These are phyloP conservation scores for Suricata suricatta DNA, from an alignment of 2,113 vertebrate genomes.

Conservation along the genomic window DNA sequence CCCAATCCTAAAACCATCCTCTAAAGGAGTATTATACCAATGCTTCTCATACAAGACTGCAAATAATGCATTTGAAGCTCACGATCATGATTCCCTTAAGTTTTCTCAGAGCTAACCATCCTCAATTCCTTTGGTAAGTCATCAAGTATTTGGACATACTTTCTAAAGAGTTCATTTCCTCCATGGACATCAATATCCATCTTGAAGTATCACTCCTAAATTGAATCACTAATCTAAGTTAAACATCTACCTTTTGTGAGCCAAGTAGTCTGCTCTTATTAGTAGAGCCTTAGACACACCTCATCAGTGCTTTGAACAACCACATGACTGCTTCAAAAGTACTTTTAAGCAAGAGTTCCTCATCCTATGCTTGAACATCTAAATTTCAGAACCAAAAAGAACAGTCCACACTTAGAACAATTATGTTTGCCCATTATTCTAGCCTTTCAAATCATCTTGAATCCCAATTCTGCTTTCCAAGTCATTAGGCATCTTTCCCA, in stretches of 20 bases:
- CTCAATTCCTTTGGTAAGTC: not conserved
- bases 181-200: not conserved
- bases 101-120: not conserved
- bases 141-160: not conserved
- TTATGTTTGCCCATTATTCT: slow-evolving; percentile 30
- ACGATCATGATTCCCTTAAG: not conserved
- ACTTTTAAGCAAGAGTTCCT: slow-evolving; percentile 24
- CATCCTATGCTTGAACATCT: not conserved
- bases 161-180: not conserved
- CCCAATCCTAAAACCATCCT: not conserved
- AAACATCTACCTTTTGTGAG: not conserved
- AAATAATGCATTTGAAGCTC: not conserved
- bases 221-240: not conserved
- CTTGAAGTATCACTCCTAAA: not conserved
- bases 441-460: slow-evolving; percentile 41
- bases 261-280: not conserved
- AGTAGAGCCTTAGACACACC: not conserved
- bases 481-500: slow-evolving; percentile 51
- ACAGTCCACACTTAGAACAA: slow-evolving; percentile 50
- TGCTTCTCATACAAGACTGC: not conserved
- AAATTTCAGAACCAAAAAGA: slow-evolving; percentile 53
- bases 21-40: not conserved
- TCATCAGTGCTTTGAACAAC: not conserved
- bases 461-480: slow-evolving; percentile 44
- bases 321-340: not conserved